phyloP scores from a whole-genome alignment of 2,888 invertebrate genomes.

The Notodonta dromedarius region DNA sequence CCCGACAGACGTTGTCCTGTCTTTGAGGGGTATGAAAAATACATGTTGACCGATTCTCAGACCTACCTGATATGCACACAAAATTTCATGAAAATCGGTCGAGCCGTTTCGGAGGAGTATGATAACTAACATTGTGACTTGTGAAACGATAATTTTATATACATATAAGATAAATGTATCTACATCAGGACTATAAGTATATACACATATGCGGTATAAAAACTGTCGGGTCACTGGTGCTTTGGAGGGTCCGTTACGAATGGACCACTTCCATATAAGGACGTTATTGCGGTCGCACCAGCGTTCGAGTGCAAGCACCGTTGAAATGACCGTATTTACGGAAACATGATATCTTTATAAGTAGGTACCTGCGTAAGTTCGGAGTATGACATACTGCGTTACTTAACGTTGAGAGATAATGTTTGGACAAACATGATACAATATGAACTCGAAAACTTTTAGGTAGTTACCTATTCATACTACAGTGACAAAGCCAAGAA shows the following conservation, averaged over 20 bases:
- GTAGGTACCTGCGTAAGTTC: not conserved
- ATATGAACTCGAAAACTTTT: not conserved
- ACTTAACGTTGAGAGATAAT: conserved; percentile 3
- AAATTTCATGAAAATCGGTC: too few species aligned
- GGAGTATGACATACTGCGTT: not conserved
- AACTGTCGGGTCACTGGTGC: conserved; percentile 12
- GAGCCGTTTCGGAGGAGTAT: too few species aligned
- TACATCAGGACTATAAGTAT: not conserved
- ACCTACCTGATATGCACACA: too few species aligned
- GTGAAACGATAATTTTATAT: too few species aligned
- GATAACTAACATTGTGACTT: too few species aligned
- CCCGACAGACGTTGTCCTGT: too few species aligned
- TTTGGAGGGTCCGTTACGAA: conserved; percentile 22
- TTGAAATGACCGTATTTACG: conserved; percentile 21
- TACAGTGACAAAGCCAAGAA: too few species aligned
- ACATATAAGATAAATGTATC: not conserved
- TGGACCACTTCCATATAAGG: conserved; percentile 29
- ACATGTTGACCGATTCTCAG: too few species aligned
- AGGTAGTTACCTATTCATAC: too few species aligned
- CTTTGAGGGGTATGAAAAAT: too few species aligned
- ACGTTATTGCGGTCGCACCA: conserved; percentile 30
- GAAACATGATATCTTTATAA: conserved; percentile 18
- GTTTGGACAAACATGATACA: not conserved
- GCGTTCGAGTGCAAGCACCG: conserved; percentile 29
- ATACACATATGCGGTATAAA: not conserved